Percentiles rank a stretch among this genome's conserved stretches.
Evolutionary conservation across 2,113 vertebrate species (phyloP).

Genomic region (Istiophorus platypterus): DNA sequence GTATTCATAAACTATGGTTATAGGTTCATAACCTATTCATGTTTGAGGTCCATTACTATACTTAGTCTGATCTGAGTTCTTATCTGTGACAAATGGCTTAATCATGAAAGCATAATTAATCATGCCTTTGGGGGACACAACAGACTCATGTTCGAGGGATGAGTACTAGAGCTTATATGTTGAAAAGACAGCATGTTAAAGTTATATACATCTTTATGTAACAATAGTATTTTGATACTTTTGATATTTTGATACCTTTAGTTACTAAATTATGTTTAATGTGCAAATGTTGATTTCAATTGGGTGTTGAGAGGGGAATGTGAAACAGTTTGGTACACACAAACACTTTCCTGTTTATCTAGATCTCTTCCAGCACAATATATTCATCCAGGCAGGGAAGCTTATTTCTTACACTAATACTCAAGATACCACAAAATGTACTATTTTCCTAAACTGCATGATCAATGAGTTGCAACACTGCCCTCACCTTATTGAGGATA

Average conservation of each 20-base stretch:
- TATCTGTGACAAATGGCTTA: neutral
- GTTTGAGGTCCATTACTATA: neutral
- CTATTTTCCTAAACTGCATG: neutral
- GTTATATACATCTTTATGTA: too few relatives aligned
- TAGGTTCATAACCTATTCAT: slow-evolving; percentile 14
- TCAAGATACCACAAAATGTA: neutral
- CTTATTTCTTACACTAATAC: neutral
- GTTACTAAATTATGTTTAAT: neutral
- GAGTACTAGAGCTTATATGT: too few relatives aligned
- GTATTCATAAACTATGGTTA: too few relatives aligned
- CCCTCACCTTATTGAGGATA: too few relatives aligned
- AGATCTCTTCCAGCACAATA: neutral
- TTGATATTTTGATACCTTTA: too few relatives aligned
- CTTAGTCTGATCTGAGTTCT: neutral
- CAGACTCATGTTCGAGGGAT: neutral
- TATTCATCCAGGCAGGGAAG: neutral
- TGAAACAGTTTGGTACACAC: neutral
- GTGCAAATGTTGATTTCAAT: neutral
- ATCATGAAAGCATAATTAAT: slow-evolving; percentile 10
- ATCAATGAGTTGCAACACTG: neutral
- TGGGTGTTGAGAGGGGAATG: neutral
- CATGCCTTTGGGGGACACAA: neutral
- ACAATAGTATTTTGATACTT: too few relatives aligned
- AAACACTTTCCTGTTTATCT: too few relatives aligned
- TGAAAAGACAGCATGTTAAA: too few relatives aligned